phyloP scores from a whole-genome alignment of 2,888 invertebrate species.

The Noctua janthina region DNA sequence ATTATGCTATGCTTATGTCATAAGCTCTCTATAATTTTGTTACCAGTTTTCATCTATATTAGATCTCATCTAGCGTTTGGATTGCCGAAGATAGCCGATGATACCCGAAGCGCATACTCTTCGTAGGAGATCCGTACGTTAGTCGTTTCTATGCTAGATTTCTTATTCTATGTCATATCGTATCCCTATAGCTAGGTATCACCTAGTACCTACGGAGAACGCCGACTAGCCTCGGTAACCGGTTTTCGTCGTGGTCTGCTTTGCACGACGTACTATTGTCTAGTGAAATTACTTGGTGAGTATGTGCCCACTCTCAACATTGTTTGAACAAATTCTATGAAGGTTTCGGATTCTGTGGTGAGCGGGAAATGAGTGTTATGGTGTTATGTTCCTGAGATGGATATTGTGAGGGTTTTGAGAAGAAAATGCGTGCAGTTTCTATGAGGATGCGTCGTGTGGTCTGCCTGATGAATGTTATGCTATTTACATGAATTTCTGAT shows the following conservation, averaged over 20 bases:
- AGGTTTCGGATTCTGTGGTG: conserved; percentile 62
- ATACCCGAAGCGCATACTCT: neutral
- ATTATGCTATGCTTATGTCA: no score
- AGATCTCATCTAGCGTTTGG: neutral
- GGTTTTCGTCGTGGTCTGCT: conserved; percentile 81
- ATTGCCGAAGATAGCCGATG: neutral
- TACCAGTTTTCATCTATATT: no score
- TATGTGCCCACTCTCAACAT: conserved; percentile 46
- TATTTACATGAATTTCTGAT: neutral
- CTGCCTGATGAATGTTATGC: neutral
- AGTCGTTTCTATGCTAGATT: neutral
- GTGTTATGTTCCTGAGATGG: conserved; percentile 43
- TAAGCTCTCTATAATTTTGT: no score
- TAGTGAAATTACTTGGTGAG: conserved; percentile 77
- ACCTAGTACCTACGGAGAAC: conserved; percentile 29
- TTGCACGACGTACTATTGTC: conserved; percentile 83
- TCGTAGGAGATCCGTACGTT: neutral
- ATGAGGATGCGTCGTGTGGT: neutral
- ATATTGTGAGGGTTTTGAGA: conserved; percentile 18
- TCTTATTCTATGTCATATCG: conserved; percentile 30
- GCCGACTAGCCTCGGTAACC: conserved; percentile 74
- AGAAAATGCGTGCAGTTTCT: neutral
- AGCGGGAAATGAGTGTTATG: conserved; percentile 39
- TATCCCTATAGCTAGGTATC: conserved; percentile 27
- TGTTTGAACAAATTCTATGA: conserved; percentile 57